Evolutionary conservation across 2,888 invertebrate genomes (phyloP).

Genomic region (Pachliopta kotzebuea): DNA sequence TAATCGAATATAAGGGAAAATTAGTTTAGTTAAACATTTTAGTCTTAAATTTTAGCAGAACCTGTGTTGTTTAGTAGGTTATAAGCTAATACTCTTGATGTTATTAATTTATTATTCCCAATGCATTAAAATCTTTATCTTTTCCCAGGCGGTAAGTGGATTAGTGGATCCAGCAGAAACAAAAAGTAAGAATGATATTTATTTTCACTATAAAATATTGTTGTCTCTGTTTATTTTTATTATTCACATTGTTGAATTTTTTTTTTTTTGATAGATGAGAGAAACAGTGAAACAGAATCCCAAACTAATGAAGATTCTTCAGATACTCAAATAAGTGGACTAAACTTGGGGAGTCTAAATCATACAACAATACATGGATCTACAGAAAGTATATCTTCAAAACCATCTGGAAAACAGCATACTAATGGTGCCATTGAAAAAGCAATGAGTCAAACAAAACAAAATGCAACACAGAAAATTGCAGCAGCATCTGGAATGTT

Average conservation of each 20-base stretch:
- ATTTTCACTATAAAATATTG: background rate
- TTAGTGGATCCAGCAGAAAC: constrained; percentile 88
- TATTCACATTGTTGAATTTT: constrained; percentile 18
- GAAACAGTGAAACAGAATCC: constrained; percentile 93
- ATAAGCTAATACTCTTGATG: no score
- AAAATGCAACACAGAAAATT: constrained; percentile 67
- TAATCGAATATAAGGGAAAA: no score
- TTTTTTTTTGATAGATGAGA: constrained; percentile 82
- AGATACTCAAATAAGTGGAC: constrained; percentile 82
- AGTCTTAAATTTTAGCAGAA: no score
- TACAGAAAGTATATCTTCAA: constrained; percentile 71
- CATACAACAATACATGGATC: constrained; percentile 77
- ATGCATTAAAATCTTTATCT: background rate
- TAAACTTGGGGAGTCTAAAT: constrained; percentile 68
- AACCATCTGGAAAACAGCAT: constrained; percentile 75
- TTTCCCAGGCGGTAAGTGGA: constrained; percentile 88
- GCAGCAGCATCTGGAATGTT: constrained; percentile 62
- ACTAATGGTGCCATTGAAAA: constrained; percentile 72
- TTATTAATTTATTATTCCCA: no score
- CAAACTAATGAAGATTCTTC: constrained; percentile 89
- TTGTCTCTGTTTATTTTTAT: background rate
- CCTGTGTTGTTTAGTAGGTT: no score
- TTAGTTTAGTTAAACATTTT: no score
- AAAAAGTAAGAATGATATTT: constrained; percentile 83
- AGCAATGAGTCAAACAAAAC: constrained; percentile 60